Percentiles rank a stretch among this genome's conserved stretches.
These are phyloP conservation scores for Denticeps clupeoides DNA, from an alignment of 2,797 vertebrate genomes.

Conservation along the genomic window DNA sequence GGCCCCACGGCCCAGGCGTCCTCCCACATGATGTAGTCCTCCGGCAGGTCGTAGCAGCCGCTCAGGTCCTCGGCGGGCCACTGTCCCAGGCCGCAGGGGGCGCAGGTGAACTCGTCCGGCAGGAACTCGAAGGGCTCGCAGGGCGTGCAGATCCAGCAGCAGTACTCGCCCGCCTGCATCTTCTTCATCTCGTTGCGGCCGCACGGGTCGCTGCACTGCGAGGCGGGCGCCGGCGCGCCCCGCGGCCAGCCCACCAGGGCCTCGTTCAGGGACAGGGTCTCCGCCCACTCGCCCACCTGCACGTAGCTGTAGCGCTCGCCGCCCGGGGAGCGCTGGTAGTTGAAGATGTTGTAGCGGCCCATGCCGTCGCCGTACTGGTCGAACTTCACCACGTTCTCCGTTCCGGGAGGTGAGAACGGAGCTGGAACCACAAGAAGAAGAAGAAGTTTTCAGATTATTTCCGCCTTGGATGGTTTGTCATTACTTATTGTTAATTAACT, in stretches of 20 bases:
- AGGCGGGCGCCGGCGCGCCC: slow-evolving; percentile 65
- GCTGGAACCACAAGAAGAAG: slow-evolving; percentile 49
- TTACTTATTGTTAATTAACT: too few species aligned
- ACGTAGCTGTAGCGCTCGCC: slow-evolving; percentile 73
- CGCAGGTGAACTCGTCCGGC: slow-evolving; percentile 88
- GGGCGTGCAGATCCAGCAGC: slow-evolving; percentile 98
- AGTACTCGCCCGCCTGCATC: slow-evolving; percentile 96
- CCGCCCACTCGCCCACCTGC: slow-evolving; percentile 91
- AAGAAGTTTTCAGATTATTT: too few species aligned
- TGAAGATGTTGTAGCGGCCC: slow-evolving; percentile 95
- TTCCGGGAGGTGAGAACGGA: slow-evolving; percentile 75
- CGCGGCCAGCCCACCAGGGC: slow-evolving; percentile 86
- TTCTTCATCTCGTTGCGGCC: slow-evolving; percentile 98
- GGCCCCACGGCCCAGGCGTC: slow-evolving; percentile 97
- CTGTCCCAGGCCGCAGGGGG: slow-evolving; percentile 80
- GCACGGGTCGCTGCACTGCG: slow-evolving; percentile 95
- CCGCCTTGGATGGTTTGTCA: too few species aligned
- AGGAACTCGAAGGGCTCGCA: slow-evolving; percentile 88
- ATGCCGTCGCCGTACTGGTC: slow-evolving; percentile 87
- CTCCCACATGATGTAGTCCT: slow-evolving; percentile 98
- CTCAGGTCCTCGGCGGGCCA: slow-evolving; percentile 86
- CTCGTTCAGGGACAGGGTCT: slow-evolving; percentile 74
- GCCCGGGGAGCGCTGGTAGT: slow-evolving; percentile 68
- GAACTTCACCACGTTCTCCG: slow-evolving; percentile 84
- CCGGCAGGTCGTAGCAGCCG: slow-evolving; percentile 86